Evolutionary conservation across 2,113 vertebrate genomes (phyloP), one percentile per base, ranked within the genome.

Genomic region (Neodontobutis hainanensis): DNA sequence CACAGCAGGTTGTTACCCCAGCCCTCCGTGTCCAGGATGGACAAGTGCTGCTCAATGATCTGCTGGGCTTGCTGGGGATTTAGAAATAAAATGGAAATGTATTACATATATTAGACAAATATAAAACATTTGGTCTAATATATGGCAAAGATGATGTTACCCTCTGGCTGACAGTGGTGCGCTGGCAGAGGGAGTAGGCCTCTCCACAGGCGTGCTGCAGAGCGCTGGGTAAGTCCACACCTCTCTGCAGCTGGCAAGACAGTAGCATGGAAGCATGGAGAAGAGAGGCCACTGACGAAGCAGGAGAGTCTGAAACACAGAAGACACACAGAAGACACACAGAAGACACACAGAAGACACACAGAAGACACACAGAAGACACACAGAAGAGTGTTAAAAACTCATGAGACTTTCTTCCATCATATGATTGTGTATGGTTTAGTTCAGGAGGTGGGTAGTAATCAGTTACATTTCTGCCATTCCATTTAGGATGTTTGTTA

Each of bases 201-300:
- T 96, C 93, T 74, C 88, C 88, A 76, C 96, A 99, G 19, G 95
- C 94, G 56, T 94, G 94, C 72, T 91, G 91, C 83, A 99, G 93
- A 50, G 96, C 93, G 32, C 90, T 94, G 15, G 90, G 91, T 68
- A 98, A 85, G 69, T 93, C 92, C 65, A 95, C 75, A 2, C 97
- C 97, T 80, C 95, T 91, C 63, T 94, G 93, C n/a, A 97, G 87
- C 81, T 96, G 95, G 65, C 94, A 92, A 57, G 93, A 94, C 78
- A 95, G 90, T 77, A 96, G 84, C 6, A 78, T 53, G 16, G 95
- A 93, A 60, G 94, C 90, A 12, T 95, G 94, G 70, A 97, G 93
- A 53, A 99, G 88, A 57, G 93, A 90, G 11, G 95, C 93, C 63
- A 96, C 40, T 0, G 94, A 95, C 0, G 92, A 94, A 5, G 92